A percentile compares a stretch with the other conserved stretches of the same genome.
phyloP scores from a whole-genome alignment of 2,888 invertebrate species.

The Lacanobia oleracea region DNA sequence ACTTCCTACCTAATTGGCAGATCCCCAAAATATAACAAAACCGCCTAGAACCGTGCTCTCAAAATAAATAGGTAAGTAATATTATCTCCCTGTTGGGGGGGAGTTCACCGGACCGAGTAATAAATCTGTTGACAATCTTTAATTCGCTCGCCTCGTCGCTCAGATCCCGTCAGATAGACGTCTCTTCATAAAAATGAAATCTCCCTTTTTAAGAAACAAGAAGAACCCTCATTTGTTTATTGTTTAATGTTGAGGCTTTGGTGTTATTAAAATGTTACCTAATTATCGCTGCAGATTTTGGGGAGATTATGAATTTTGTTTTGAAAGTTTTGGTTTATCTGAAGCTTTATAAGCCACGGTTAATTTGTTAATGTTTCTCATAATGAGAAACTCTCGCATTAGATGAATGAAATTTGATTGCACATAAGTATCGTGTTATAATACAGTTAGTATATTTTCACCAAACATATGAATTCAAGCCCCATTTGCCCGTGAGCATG shows the following conservation, averaged over 20 bases:
- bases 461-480: not conserved
- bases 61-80: conserved; percentile 76
- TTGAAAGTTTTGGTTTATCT: not conserved
- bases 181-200: conserved; percentile 79
- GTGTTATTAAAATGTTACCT: conserved; percentile 49
- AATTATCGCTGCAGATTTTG: conserved; percentile 43
- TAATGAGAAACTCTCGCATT: not conserved
- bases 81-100: conserved; percentile 76
- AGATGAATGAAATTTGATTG: not conserved
- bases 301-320: conserved; percentile 17
- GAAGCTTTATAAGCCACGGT: not conserved
- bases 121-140: conserved; percentile 90
- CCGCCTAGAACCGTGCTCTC: conserved; percentile 28
- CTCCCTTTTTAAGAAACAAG: conserved; percentile 69
- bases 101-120: conserved; percentile 88
- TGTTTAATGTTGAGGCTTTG: conserved; percentile 62
- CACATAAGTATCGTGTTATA: not conserved
- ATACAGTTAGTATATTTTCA: not conserved
- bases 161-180: conserved; percentile 71
- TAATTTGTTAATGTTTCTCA: conserved; percentile 1
- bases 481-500: conserved; percentile 46
- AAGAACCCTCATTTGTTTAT: conserved; percentile 72
- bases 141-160: conserved; percentile 79
- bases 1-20: conserved; percentile 23
- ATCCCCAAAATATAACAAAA: conserved; percentile 48